These are phyloP conservation scores for Zaprionus kolodkinae DNA, from an alignment of 1,140 invertebrate genomes.

Conservation along the genomic window DNA sequence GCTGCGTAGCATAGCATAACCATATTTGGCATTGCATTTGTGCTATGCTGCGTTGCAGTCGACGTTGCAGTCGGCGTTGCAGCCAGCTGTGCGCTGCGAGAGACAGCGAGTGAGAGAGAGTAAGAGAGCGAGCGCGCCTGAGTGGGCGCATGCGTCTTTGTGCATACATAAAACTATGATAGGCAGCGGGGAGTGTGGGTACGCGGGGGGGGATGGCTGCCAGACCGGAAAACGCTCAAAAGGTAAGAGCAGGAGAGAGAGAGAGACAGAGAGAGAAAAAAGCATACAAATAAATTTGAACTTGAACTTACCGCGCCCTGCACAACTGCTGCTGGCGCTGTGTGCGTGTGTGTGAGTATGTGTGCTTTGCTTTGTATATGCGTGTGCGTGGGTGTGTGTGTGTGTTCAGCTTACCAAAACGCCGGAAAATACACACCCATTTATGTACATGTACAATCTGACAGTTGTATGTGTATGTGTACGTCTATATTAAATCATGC, in stretches of 20 bases:
- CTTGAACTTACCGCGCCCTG: constrained; percentile 72
- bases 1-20: constrained; percentile 54
- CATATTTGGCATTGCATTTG: constrained; percentile 78
- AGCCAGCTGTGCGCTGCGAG: constrained; percentile 22
- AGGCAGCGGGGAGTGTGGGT: neutral
- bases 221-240: constrained; percentile 55
- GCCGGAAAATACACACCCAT: constrained; percentile 54
- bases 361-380: neutral
- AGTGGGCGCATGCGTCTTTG: constrained; percentile 60
- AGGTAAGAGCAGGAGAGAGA: constrained; percentile 4
- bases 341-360: neutral
- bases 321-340: neutral
- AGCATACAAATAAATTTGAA: constrained; percentile 78
- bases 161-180: constrained; percentile 1
- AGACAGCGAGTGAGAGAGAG: neutral
- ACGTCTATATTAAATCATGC: constrained; percentile 30
- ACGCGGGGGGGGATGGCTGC: neutral
- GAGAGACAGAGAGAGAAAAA: constrained; percentile 33
- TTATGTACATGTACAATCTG: constrained; percentile 25
- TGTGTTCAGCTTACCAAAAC: constrained; percentile 32
- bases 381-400: constrained; percentile 21
- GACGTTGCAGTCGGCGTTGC: constrained; percentile 13
- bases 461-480: constrained; percentile 9
- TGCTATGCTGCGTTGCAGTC: constrained; percentile 57
- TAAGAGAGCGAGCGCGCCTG: neutral